Evolutionary conservation across 2,797 vertebrate species (phyloP), one percentile per base, ranked within the genome.

Genomic region (Poliocrania exsul): DNA sequence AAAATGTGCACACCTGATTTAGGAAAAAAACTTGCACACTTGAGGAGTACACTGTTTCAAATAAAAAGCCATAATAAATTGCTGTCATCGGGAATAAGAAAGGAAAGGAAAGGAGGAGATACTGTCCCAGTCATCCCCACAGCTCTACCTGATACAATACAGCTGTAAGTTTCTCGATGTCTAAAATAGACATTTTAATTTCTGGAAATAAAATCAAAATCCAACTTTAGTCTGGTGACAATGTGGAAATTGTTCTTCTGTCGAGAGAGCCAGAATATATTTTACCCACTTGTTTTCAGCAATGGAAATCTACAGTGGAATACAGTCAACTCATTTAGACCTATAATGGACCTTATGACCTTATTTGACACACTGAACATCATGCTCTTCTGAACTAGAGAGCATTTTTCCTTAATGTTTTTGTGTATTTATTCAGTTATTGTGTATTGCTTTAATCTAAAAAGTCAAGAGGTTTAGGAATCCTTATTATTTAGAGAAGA

Each of bases 261-360:
- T 24, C 13, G 58, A 70, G 51, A 65, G 40, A 18, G 17, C 5
- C 40, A 60, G 70, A 53, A 65, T 9, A 14, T 25, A 71, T 44
- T 86, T 74, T 54, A 38, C 31, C 62, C 26, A 5, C 13, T 33
- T 51, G 14, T 51, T 89, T 86, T 47, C 66, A 84, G 53, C 35
- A 49, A 28, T 11, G 42, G 49, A 56, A 86, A 73, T 66, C 31
- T 57, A 23, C 16, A 83, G 13, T 3, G 14, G 29, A 65, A 37
- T 10, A 42, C 15, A 56, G 35, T 20, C 56, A 58, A 38, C 16
- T 50, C 25, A 37, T 60, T 74, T 35, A 67, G 50, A 75, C 17
- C 18, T 17, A 3, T 13, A 33, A 46, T 46, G 33, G 33, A 57
- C 13, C 2, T 46, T 29, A 29, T 7, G n/a, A 67, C 0, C 0